Conservation (phyloP, 2,888 invertebrate genomes). For the Molorchus minor region DNA sequence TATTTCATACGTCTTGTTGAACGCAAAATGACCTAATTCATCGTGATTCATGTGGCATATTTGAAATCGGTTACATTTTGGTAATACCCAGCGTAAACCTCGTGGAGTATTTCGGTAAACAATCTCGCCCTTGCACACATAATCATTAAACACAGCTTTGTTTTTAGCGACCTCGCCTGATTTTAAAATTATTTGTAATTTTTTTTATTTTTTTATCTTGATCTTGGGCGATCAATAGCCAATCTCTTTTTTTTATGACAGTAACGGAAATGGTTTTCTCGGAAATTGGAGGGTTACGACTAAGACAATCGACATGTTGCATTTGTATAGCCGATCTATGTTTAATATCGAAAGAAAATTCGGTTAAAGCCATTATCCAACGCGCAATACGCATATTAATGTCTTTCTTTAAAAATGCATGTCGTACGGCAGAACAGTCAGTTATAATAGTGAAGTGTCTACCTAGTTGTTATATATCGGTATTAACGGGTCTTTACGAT, state of each 20-base stretch:
- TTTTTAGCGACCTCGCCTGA: background rate
- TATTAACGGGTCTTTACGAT: no score
- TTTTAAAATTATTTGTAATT: background rate
- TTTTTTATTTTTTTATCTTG: slow-evolving; percentile 3
- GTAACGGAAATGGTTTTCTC: background rate
- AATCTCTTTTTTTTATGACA: slow-evolving; percentile 27
- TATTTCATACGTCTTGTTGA: slow-evolving; percentile 5
- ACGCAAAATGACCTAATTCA: slow-evolving; percentile 5
- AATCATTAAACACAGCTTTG: slow-evolving; percentile 1
- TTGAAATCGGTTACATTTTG: slow-evolving; percentile 4
- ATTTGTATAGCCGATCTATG: slow-evolving; percentile 20
- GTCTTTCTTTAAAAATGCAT: slow-evolving; percentile 26
- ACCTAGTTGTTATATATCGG: no score
- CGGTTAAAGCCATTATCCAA: slow-evolving; percentile 26
- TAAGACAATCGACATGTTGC: slow-evolving; percentile 33
- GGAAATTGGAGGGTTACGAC: slow-evolving; percentile 25
- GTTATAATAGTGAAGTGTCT: slow-evolving; percentile 46
- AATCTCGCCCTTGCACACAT: background rate
- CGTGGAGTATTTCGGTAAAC: background rate
- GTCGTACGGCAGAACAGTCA: slow-evolving; percentile 40
- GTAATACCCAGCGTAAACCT: background rate
- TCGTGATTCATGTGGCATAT: slow-evolving; percentile 1
- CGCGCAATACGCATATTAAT: slow-evolving; percentile 29
- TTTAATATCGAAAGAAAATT: slow-evolving; percentile 27
- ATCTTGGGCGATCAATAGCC: slow-evolving; percentile 31